phyloP scores from a whole-genome alignment of 2,797 vertebrate species.

The Diplodus puntazzo region DNA sequence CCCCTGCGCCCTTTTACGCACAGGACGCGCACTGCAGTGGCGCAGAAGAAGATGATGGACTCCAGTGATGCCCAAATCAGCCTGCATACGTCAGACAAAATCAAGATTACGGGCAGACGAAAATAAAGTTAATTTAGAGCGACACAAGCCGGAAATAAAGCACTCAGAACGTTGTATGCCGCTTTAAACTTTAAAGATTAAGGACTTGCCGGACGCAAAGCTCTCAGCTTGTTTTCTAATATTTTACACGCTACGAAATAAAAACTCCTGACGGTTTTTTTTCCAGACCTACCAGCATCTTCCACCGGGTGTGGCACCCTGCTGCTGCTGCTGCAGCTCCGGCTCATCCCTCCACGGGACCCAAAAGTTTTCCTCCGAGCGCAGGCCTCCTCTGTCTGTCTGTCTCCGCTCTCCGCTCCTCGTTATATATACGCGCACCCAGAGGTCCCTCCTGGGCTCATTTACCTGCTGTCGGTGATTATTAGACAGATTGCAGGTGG shows the following conservation, averaged over 20 bases:
- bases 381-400: slow-evolving; percentile 40
- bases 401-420: slow-evolving; percentile 2
- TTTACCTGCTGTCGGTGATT: slow-evolving; percentile 85
- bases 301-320: slow-evolving; percentile 61
- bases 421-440: slow-evolving; percentile 64
- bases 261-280: not conserved
- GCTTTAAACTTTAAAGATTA: not conserved
- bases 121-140: not conserved
- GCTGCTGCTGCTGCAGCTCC: slow-evolving; percentile 28
- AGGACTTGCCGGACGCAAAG: not conserved
- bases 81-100: not conserved
- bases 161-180: not conserved
- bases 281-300: slow-evolving; percentile 55
- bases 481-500: slow-evolving; percentile 84
- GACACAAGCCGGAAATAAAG: not conserved
- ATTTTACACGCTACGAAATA: not conserved
- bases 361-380: slow-evolving; percentile 47
- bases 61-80: not conserved
- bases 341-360: slow-evolving; percentile 18
- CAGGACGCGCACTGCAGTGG: slow-evolving; percentile 44
- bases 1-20: slow-evolving; percentile 70
- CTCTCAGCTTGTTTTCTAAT: not conserved
- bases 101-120: not conserved
- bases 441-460: slow-evolving; percentile 50
- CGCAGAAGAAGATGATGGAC: not conserved